Evolutionary conservation across 2,888 invertebrate genomes (phyloP).

Genomic region (Diachrysia chrysitis): DNA sequence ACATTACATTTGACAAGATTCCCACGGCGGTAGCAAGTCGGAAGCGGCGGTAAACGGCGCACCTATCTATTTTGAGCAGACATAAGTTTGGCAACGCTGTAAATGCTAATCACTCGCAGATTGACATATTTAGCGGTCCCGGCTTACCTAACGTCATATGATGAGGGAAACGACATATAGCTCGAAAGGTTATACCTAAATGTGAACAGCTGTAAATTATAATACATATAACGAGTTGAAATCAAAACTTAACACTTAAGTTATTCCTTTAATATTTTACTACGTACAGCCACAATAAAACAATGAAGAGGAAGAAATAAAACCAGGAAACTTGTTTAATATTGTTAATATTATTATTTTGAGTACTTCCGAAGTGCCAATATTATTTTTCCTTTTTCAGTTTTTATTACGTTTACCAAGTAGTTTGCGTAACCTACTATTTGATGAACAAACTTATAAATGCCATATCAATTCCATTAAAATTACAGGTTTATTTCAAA

Average conservation of each 20-base stretch:
- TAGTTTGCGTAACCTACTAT: neutral
- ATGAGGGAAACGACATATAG: neutral
- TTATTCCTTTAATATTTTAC: too few species aligned
- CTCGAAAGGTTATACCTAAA: neutral
- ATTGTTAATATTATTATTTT: neutral
- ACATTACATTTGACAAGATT: neutral
- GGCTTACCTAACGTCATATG: neutral
- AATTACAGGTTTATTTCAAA: neutral
- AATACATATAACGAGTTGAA: neutral
- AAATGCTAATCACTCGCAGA: constrained; percentile 1
- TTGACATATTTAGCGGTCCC: neutral
- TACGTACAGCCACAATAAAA: neutral
- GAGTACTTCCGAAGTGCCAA: constrained; percentile 2
- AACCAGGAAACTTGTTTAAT: constrained; percentile 1
- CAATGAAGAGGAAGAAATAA: neutral
- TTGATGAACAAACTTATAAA: neutral
- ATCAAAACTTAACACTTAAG: too few species aligned
- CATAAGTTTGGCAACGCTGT: neutral
- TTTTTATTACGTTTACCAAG: neutral
- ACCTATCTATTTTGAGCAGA: neutral
- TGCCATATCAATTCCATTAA: too few species aligned
- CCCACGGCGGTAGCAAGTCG: neutral
- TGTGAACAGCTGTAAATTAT: neutral
- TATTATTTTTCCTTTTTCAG: neutral
- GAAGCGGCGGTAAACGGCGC: neutral